Percentiles rank a stretch among this genome's conserved stretches.
These are phyloP conservation scores for Nymphicus hollandicus DNA, from an alignment of 2,113 vertebrate genomes.

Conservation along the genomic window DNA sequence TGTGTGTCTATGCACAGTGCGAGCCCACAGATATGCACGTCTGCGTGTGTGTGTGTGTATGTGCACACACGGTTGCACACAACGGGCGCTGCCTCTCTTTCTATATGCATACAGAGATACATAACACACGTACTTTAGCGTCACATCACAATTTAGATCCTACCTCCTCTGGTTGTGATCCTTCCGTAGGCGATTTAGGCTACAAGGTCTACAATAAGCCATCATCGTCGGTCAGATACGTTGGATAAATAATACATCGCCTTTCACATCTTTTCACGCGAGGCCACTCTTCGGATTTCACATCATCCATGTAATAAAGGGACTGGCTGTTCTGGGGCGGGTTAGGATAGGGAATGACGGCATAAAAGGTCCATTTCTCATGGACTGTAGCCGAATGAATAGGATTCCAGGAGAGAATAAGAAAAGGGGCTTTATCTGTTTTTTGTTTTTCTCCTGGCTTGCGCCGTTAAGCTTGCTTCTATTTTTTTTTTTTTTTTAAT, in stretches of 20 bases:
- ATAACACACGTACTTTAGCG: background rate
- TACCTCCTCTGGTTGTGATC: background rate
- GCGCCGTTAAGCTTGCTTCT: background rate
- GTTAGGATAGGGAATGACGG: background rate
- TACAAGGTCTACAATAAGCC: background rate
- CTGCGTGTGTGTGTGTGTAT: background rate
- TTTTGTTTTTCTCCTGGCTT: slow-evolving; percentile 12
- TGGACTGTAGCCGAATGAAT: background rate
- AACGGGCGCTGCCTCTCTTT: background rate
- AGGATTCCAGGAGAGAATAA: background rate
- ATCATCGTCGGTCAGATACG: background rate
- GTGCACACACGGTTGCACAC: background rate
- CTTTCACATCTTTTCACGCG: background rate
- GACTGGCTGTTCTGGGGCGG: background rate
- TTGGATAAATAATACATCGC: background rate
- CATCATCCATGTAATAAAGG: background rate
- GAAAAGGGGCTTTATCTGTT: slow-evolving; percentile 24
- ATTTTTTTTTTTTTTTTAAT: slow-evolving; percentile 44
- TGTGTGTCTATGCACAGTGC: rapidly evolving
- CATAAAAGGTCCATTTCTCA: background rate
- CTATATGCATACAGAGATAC: background rate
- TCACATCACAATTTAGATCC: background rate
- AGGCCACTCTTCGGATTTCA: background rate
- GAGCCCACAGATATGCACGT: background rate
- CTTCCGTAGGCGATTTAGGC: background rate